Conservation (phyloP, 2,888 invertebrate species). For the Loripinus fragilis region DNA sequence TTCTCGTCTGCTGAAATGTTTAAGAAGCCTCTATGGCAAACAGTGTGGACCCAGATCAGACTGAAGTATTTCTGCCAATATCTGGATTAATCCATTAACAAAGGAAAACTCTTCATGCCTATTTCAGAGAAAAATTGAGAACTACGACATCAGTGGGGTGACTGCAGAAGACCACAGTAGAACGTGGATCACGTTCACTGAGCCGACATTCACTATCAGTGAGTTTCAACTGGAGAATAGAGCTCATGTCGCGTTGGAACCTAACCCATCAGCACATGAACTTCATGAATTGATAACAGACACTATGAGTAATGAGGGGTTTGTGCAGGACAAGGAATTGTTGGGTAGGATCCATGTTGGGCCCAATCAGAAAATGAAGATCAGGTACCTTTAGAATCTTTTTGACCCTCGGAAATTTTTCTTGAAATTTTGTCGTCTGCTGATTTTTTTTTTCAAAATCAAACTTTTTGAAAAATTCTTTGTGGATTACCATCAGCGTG, state of each 20-base stretch:
- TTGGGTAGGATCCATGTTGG: constrained; percentile 70
- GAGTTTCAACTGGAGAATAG: constrained; percentile 66
- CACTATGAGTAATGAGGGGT: constrained; percentile 57
- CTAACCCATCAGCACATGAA: constrained; percentile 28
- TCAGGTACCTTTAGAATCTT: no score
- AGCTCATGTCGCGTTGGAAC: constrained; percentile 69
- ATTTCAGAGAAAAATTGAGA: constrained; percentile 31
- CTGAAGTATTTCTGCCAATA: no score
- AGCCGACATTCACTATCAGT: constrained; percentile 50
- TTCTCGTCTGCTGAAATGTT: no score
- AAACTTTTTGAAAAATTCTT: no score
- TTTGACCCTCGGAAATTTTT: no score
- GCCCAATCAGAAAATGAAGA: constrained; percentile 59
- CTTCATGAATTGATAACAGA: constrained; percentile 50
- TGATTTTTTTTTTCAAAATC: no score
- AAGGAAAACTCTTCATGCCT: no score
- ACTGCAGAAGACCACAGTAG: constrained; percentile 58
- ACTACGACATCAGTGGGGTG: constrained; percentile 24
- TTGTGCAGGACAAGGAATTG: constrained; percentile 48
- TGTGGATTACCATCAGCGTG: no score
- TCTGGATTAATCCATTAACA: no score
- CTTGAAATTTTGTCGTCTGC: no score
- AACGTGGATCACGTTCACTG: constrained; percentile 68
- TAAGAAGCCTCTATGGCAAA: no score
- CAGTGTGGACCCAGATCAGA: no score